Percentiles rank a stretch among this genome's conserved stretches.
These are phyloP conservation scores for Belgica antarctica DNA, from an alignment of 2,888 invertebrate genomes.

Conservation along the genomic window DNA sequence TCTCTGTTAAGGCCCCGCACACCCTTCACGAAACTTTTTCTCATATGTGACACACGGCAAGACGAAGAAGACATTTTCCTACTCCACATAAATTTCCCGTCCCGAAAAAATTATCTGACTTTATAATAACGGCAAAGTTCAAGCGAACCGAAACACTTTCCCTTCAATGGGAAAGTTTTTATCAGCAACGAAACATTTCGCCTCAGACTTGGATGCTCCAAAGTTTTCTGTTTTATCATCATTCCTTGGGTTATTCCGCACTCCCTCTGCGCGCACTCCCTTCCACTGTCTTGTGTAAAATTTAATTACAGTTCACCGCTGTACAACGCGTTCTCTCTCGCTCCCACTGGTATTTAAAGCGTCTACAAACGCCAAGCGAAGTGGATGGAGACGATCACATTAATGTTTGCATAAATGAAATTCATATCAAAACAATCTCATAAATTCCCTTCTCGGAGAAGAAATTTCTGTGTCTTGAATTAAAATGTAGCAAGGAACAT, in stretches of 20 bases:
- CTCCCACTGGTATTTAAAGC: not conserved
- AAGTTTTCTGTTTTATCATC: not conserved
- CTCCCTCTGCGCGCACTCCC: not conserved
- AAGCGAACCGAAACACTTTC: not conserved
- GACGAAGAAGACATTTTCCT: not conserved
- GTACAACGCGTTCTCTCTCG: not conserved
- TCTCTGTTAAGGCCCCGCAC: not conserved
- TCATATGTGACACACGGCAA: conserved; percentile 9
- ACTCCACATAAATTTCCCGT: conserved; percentile 16
- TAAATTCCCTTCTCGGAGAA: conserved; percentile 12
- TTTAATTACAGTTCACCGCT: conserved; percentile 15
- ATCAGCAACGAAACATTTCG: conserved; percentile 27
- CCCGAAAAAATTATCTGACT: conserved; percentile 20
- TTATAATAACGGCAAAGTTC: conserved; percentile 13
- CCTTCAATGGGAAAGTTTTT: not conserved
- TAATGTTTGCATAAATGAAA: conserved; percentile 39
- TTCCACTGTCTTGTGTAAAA: not conserved
- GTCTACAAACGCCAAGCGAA: not conserved
- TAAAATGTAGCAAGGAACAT: conserved; percentile 36
- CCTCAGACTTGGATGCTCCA: not conserved
- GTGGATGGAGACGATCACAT: not conserved
- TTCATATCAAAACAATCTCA: conserved; percentile 40
- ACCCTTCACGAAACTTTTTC: not conserved
- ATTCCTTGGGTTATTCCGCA: not conserved
- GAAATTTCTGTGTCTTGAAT: not conserved